Base-by-base conservation (phyloP, 2,113 vertebrate genomes). In the Planiliza haematocheilus region DNA sequence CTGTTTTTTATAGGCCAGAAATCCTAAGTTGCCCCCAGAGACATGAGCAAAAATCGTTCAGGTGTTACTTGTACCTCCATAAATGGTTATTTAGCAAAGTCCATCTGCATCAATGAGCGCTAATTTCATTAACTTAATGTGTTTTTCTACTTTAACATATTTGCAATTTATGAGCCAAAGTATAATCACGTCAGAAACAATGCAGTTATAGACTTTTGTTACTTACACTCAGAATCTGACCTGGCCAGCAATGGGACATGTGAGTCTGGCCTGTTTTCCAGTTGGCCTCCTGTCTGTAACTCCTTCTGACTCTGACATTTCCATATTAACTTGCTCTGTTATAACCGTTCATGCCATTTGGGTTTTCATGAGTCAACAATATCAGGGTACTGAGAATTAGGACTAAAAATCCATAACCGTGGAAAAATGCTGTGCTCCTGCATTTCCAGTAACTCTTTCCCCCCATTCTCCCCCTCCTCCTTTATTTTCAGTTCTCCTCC, bases 401-500 rank as follows among this genome's bases (percentile, higher is more conserved):
- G 42, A 74, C 81, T 80, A 80, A 77, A 83, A 83, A 90, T 88
- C 81, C 72, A 84, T 74, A 79, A 46, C 41, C 20, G 62, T 91
- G 91, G 88, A 93, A 93, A 30, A 93, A 85, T 86, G 68, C 69
- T 70, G 49, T 49, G 57, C 55, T 70, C 46, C 48, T 83, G 74
- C 58, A 67, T 82, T 90, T 91, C 83, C 83, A 91, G 77, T 86
- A 83, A 84, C 62, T 69, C 46, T 43, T 43, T 30, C 10, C 49
- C 46, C 52, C 12, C 36, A 4, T 60, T 41, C 55, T 56, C 56
- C 42, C 59, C 11, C 48, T 68, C 50, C 70, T 75, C 73, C 17
- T 46, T 81, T 88, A 7, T 42, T 88, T 76, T 67, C 82, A 97
- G 96, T 56, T 91, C 89, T 64, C 21, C 94, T 70, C 90, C 92